Evolutionary conservation across 23 tunicate genomes (phyloP).

Genomic region (Oikopleura dioica): DNA sequence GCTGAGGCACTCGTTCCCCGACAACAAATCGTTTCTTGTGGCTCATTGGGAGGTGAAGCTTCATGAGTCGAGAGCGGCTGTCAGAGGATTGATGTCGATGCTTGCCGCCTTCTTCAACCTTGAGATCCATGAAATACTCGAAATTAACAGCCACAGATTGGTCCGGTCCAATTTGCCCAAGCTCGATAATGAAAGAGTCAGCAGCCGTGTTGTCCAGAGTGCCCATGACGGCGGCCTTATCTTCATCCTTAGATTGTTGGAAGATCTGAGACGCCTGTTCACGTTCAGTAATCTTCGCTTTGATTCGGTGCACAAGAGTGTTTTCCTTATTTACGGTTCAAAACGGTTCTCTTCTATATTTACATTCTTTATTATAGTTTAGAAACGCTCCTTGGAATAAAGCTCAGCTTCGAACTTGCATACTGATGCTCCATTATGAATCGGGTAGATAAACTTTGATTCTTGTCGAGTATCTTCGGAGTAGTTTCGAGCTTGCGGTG

Average conservation of each 20-base stretch:
- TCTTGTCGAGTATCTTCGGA: background rate
- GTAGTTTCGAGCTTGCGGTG: background rate
- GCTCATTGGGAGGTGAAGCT: slow-evolving; percentile 5
- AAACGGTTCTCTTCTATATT: no score
- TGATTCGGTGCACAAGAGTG: no score
- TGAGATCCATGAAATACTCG: slow-evolving; percentile 1
- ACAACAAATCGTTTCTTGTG: background rate
- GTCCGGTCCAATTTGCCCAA: background rate
- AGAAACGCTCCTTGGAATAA: no score
- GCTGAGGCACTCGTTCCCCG: background rate
- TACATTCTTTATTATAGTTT: no score
- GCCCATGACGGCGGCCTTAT: background rate
- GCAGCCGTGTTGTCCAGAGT: background rate
- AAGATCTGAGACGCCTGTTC: no score
- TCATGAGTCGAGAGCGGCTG: background rate
- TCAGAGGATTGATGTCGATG: background rate
- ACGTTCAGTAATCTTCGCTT: no score
- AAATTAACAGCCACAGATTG: background rate
- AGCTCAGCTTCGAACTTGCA: background rate
- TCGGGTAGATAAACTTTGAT: background rate
- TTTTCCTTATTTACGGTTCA: no score
- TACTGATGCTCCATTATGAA: background rate
- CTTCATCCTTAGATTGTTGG: background rate
- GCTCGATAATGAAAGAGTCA: background rate
- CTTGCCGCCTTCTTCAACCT: background rate